Percentiles rank a stretch among this genome's conserved stretches.
These are phyloP conservation scores for Engraulis encrasicolus DNA, from an alignment of 2,113 vertebrate species.

Conservation along the genomic window DNA sequence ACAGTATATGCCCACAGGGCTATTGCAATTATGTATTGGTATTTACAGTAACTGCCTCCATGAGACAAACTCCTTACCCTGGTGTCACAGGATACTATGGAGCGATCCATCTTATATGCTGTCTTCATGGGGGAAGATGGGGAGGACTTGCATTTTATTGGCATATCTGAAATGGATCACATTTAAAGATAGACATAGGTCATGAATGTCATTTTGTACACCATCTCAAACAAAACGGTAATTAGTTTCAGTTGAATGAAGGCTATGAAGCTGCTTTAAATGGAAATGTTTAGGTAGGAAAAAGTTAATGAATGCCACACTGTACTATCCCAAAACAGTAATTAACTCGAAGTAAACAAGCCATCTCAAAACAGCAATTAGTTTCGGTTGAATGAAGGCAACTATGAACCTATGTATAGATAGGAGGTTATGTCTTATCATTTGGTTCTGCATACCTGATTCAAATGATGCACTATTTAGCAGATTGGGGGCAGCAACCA, in stretches of 20 bases:
- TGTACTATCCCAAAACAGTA: too few species aligned
- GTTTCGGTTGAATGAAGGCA: not conserved
- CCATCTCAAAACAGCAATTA: not conserved
- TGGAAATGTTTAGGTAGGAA: too few species aligned
- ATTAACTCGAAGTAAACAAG: too few species aligned
- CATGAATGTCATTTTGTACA: too few species aligned
- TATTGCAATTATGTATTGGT: not conserved
- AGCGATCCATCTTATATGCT: constrained; percentile 75
- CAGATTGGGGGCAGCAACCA: constrained; percentile 59
- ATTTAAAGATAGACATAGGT: not conserved
- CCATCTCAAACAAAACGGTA: too few species aligned
- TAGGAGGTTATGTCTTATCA: not conserved
- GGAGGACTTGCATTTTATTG: constrained; percentile 76
- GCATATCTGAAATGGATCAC: constrained; percentile 54
- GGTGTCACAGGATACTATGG: constrained; percentile 75
- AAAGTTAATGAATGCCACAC: too few species aligned
- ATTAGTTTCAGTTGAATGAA: too few species aligned
- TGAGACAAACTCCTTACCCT: constrained; percentile 62
- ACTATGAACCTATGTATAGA: not conserved
- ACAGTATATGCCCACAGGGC: not conserved
- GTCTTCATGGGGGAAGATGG: constrained; percentile 80
- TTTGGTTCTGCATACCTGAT: constrained; percentile 63
- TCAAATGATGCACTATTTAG: constrained; percentile 70
- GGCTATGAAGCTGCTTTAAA: too few species aligned
- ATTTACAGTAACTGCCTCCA: constrained; percentile 10